phyloP scores from a whole-genome alignment of 2,797 vertebrate genomes.

The Leptoclinus maculatus region DNA sequence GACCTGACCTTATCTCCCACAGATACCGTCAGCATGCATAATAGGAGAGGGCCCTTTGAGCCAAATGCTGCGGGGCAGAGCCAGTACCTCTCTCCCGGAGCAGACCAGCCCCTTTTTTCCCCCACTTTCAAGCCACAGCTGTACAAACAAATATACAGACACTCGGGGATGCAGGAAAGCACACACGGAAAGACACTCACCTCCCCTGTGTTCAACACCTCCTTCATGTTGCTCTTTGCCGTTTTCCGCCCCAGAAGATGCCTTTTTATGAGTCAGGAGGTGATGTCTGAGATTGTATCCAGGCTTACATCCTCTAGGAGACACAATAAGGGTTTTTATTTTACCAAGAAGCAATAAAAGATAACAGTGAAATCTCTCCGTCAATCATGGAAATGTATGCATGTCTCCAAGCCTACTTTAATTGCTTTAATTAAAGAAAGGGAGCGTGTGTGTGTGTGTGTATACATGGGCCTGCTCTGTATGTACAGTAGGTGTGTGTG shows the following conservation, averaged over 20 bases:
- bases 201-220: constrained; percentile 46
- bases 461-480: constrained; percentile 12
- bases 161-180: constrained; percentile 56
- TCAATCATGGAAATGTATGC: constrained; percentile 64
- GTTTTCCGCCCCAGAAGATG: constrained; percentile 26
- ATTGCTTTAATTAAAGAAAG: constrained; percentile 79
- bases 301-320: constrained; percentile 25
- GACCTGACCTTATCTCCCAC: constrained; percentile 76
- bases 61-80: constrained; percentile 74
- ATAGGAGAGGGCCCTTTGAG: constrained; percentile 79
- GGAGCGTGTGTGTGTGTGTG: constrained; percentile 29
- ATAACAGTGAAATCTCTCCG: constrained; percentile 45
- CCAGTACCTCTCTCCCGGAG: constrained; percentile 54
- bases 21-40: constrained; percentile 80
- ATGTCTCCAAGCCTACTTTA: constrained; percentile 57
- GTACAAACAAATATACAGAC: constrained; percentile 65
- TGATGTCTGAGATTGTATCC: constrained; percentile 50
- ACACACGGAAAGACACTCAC: constrained; percentile 60
- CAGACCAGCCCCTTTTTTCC: constrained; percentile 29
- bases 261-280: constrained; percentile 50
- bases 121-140: constrained; percentile 72
- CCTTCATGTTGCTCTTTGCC: constrained; percentile 47
- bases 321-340: constrained; percentile 47
- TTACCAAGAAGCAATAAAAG: constrained; percentile 35
- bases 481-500: constrained; percentile 43